Evolutionary conservation across 2,797 vertebrate species (phyloP), one percentile per base, ranked within the genome.

Genomic region (Siniperca obscura): DNA sequence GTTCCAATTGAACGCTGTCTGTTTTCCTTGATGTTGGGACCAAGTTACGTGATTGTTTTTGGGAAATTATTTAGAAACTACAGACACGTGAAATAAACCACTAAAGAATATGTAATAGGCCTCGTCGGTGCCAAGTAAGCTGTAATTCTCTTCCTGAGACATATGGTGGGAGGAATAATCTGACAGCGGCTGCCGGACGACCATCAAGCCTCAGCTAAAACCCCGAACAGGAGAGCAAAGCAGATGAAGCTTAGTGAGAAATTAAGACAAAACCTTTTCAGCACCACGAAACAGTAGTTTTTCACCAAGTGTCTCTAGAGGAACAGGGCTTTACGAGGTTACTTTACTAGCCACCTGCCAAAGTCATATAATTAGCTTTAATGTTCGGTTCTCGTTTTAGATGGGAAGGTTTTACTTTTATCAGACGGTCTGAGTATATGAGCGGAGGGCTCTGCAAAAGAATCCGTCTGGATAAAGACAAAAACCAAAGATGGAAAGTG

Each of bases 131-230:
- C 34, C 44, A 12, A 81, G 80, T 77, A 74, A 74, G 46, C 82
- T 6, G 78, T 69, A 66, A 68, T 25, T 80, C 46, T 68, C 48
- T 7, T 38, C 64, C 30, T 10, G 55, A 52, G 59, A 76, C 88
- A 91, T 89, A 88, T 87, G 89, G 89, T 38, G 52, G 64, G 38
- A 78, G 76, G 81, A 87, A 71, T 89, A 90, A 91, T 91, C 87
- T 81, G 76, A 75, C 59, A 57, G 55, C 2, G 14, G 7, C 44
- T 0, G 38, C 36, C 40, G 46, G 59, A 55, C 25, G 57, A 50
- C 16, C 42, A 21, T 14, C 7, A 40, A 48, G 55, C 73, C 70
- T 46, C 66, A 4, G 34, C 38, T 80, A 82, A 86, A 85, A 81
- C 42, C 82, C 55, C 1, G 1, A 74, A 75, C 76, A 38, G 68